Conservation (phyloP, 2,797 vertebrate genomes). For the Mallotus villosus region DNA sequence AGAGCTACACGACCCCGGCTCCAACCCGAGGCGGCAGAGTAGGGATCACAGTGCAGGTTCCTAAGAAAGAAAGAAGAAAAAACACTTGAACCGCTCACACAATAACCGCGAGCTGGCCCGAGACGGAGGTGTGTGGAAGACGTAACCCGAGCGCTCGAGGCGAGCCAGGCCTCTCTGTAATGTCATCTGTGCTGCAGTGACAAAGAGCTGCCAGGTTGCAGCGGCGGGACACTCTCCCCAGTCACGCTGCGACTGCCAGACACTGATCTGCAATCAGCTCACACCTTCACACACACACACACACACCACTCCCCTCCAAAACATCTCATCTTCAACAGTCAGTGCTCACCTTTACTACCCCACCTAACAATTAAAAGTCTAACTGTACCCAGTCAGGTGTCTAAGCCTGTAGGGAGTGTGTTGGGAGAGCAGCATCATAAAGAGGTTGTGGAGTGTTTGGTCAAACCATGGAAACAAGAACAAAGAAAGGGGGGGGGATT, state of each 20-base stretch:
- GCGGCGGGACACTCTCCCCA: not conserved
- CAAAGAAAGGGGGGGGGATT: conserved; percentile 22
- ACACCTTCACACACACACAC: too few species aligned
- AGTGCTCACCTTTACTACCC: not conserved
- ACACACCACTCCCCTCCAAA: too few species aligned
- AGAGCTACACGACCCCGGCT: not conserved
- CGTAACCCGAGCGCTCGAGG: not conserved
- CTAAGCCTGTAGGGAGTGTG: too few species aligned
- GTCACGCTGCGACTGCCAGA: not conserved
- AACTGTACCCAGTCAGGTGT: not conserved
- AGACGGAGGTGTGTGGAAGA: not conserved
- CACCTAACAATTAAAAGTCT: not conserved
- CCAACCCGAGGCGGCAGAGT: not conserved
- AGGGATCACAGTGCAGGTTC: too few species aligned
- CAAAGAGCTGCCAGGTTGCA: not conserved
- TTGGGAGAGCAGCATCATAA: not conserved
- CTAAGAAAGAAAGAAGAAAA: not conserved
- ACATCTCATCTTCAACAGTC: too few species aligned
- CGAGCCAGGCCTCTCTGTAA: not conserved
- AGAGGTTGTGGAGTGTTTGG: conserved; percentile 12
- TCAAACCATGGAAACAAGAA: conserved; percentile 24
- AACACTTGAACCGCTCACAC: not conserved
- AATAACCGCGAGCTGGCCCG: too few species aligned
- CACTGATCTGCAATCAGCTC: too few species aligned
- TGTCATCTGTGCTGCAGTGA: not conserved